phyloP scores from a whole-genome alignment of 2,113 vertebrate genomes.

The Pao palembangensis region DNA sequence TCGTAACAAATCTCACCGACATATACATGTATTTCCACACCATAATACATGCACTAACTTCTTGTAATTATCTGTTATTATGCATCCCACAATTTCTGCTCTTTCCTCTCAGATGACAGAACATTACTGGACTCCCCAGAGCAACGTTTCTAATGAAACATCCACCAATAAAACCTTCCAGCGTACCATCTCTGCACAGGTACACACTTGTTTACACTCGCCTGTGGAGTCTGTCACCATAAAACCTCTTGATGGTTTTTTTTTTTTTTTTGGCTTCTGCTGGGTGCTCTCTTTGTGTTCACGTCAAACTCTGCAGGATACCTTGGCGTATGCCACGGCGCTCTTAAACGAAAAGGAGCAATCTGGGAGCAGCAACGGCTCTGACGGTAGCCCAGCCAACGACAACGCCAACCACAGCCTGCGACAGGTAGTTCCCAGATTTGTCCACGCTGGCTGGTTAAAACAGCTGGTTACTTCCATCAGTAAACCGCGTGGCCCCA shows the following conservation, averaged over 20 bases:
- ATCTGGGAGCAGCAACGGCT: constrained; percentile 97
- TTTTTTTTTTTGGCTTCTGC: background rate
- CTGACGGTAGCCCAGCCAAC: constrained; percentile 94
- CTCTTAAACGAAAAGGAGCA: constrained; percentile 97
- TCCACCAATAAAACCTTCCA: constrained; percentile 99
- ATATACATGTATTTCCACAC: too few relatives aligned
- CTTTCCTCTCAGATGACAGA: constrained; percentile 88
- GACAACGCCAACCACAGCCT: constrained; percentile 89
- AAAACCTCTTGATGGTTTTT: background rate
- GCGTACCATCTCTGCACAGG: constrained; percentile 98
- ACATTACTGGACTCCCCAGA: constrained; percentile 98
- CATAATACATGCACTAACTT: background rate
- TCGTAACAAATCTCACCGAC: too few relatives aligned
- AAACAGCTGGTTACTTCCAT: constrained; percentile 4
- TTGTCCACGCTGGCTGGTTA: background rate
- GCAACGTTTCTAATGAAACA: constrained; percentile 96
- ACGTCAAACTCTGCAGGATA: constrained; percentile 78
- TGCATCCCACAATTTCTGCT: constrained; percentile 1
- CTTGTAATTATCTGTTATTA: background rate
- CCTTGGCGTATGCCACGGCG: constrained; percentile 93
- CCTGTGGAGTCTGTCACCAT: too few relatives aligned
- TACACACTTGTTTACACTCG: constrained; percentile 40
- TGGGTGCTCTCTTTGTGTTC: constrained; percentile 14
- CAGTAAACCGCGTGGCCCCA: constrained; percentile 19
- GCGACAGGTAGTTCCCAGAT: constrained; percentile 81